Conservation (phyloP, 2,888 invertebrate species). For the Perdita meconis region DNA sequence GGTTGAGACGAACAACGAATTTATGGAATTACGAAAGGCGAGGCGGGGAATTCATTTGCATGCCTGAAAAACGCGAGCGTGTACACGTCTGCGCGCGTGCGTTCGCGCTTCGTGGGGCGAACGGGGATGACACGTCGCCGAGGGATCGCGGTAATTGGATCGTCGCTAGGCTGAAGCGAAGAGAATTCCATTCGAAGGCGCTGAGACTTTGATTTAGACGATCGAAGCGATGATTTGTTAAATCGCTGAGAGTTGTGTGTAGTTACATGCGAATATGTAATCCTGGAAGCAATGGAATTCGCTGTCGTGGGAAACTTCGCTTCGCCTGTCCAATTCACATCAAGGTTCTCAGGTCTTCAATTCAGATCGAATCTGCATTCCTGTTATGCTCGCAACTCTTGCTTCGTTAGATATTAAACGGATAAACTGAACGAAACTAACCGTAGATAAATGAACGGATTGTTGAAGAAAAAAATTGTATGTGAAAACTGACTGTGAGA, state of each 20-base stretch:
- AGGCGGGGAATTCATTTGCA: slow-evolving; percentile 78
- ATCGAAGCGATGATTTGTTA: slow-evolving; percentile 5
- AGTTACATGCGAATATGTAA: not conserved
- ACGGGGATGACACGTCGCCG: slow-evolving; percentile 58
- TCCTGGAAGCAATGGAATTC: too few species aligned
- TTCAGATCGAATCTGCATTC: too few species aligned
- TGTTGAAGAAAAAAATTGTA: too few species aligned
- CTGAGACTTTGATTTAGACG: slow-evolving; percentile 6
- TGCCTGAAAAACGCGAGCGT: slow-evolving; percentile 72
- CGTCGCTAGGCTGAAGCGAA: not conserved
- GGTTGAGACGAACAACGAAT: slow-evolving; percentile 76
- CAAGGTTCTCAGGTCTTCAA: too few species aligned
- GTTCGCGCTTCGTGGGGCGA: slow-evolving; percentile 45
- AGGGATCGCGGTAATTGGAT: slow-evolving; percentile 42
- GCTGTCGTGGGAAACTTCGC: too few species aligned
- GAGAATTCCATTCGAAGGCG: not conserved
- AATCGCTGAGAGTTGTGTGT: not conserved
- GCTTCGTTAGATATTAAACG: too few species aligned
- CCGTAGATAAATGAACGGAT: too few species aligned
- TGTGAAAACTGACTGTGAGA: too few species aligned
- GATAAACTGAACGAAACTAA: too few species aligned
- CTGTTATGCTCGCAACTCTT: too few species aligned
- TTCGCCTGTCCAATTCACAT: too few species aligned
- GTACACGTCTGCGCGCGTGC: not conserved
- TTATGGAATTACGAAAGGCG: slow-evolving; percentile 78